These are phyloP conservation scores for Linepithema humile DNA, from an alignment of 1,140 invertebrate species.

Conservation along the genomic window DNA sequence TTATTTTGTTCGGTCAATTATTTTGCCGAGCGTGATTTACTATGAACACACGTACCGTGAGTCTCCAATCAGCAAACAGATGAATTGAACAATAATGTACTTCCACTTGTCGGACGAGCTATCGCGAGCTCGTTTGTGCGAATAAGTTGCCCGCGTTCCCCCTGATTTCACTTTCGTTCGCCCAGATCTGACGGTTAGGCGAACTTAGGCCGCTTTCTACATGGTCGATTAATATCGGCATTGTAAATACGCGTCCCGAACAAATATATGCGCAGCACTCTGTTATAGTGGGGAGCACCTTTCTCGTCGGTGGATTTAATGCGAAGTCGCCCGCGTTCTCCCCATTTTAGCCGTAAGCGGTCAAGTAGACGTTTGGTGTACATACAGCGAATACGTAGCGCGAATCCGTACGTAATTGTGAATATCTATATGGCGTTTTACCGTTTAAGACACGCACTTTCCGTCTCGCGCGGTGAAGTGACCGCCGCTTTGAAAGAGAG, in stretches of 20 bases:
- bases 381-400: conserved; percentile 77
- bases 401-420: conserved; percentile 49
- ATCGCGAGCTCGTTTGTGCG: conserved; percentile 24
- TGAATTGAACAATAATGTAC: conserved; percentile 22
- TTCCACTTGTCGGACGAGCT: conserved; percentile 31
- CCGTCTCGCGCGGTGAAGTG: not conserved
- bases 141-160: conserved; percentile 34
- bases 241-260: conserved; percentile 81
- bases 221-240: conserved; percentile 80
- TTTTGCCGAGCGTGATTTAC: not conserved
- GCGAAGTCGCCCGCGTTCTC: conserved; percentile 48
- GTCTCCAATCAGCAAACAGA: not conserved
- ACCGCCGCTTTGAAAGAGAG: not conserved
- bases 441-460: not conserved
- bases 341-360: conserved; percentile 65
- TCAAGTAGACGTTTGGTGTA: conserved; percentile 79
- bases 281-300: conserved; percentile 77
- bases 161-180: conserved; percentile 43
- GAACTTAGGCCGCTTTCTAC: conserved; percentile 54
- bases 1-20: not conserved
- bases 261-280: conserved; percentile 82
- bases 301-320: conserved; percentile 71
- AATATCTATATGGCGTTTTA: conserved; percentile 41
- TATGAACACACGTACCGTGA: not conserved
- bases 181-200: conserved; percentile 43